phyloP scores from a whole-genome alignment of 2,113 vertebrate species.

The Crocuta crocuta region DNA sequence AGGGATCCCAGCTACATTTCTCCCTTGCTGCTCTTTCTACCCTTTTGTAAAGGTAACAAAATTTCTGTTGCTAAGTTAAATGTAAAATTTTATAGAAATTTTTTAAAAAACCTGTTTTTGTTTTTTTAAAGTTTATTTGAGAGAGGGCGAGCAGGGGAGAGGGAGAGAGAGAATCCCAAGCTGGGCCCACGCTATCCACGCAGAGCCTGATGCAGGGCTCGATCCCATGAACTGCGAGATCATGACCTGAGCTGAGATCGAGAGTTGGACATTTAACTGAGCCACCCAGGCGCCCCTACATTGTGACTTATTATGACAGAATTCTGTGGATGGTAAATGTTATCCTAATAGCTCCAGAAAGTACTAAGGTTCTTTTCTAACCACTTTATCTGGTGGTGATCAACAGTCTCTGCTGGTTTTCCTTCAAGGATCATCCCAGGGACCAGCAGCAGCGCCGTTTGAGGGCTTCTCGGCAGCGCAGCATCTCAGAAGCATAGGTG shows the following conservation, averaged over 20 bases:
- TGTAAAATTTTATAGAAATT: not conserved
- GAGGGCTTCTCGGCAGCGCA: not conserved
- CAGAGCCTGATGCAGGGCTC: too few species aligned
- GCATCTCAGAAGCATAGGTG: not conserved
- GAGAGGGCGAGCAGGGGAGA: too few species aligned
- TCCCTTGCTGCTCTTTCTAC: not conserved
- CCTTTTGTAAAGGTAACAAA: not conserved
- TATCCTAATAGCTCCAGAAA: not conserved
- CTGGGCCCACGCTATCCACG: too few species aligned
- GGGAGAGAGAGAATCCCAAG: too few species aligned
- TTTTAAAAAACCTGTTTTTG: too few species aligned
- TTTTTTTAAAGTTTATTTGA: too few species aligned
- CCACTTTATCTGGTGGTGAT: not conserved
- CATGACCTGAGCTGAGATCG: too few species aligned
- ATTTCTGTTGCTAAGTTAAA: not conserved
- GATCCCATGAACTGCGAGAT: too few species aligned
- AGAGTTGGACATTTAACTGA: too few species aligned
- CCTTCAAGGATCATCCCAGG: not conserved
- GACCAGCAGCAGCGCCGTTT: not conserved
- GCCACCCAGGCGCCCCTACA: too few species aligned
- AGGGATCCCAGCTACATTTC: not conserved
- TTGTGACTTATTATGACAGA: not conserved
- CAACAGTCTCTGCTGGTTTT: not conserved
- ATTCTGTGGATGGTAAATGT: accelerated
- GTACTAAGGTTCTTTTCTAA: not conserved